phyloP scores from a whole-genome alignment of 2,113 vertebrate species.

The Carollia perspicillata region DNA sequence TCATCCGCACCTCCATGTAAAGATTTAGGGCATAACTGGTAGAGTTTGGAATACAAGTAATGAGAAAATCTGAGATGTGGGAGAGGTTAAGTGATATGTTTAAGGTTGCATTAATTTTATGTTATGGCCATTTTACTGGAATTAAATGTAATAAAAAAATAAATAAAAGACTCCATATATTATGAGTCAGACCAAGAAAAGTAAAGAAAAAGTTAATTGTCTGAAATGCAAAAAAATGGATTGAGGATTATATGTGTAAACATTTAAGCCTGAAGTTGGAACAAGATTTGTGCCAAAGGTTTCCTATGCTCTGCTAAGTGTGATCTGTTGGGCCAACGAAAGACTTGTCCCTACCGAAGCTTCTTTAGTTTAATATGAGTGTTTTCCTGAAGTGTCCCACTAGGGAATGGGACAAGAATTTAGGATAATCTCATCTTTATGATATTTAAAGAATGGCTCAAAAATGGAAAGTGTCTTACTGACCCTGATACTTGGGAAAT shows the following conservation, averaged over 20 bases:
- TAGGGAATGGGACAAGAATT: background rate
- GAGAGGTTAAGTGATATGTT: background rate
- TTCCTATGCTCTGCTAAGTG: background rate
- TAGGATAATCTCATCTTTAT: conserved; percentile 31
- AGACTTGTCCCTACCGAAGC: background rate
- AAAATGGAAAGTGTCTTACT: background rate
- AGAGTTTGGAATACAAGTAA: background rate
- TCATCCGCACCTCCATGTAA: background rate
- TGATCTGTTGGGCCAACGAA: background rate
- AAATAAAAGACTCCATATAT: background rate
- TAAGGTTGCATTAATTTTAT: background rate
- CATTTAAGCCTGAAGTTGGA: conserved; percentile 10
- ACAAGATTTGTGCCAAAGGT: background rate
- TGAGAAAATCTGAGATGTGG: background rate
- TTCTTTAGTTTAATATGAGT: background rate
- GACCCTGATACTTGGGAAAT: conserved; percentile 8
- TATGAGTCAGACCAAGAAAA: background rate
- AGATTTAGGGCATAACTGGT: background rate
- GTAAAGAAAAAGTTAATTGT: conserved; percentile 28
- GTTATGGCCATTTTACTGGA: background rate
- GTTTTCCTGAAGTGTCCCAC: background rate
- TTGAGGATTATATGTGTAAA: background rate
- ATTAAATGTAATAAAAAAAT: background rate
- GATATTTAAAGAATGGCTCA: background rate
- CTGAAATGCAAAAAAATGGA: conserved; percentile 7